Evolutionary conservation across 2,888 invertebrate species (phyloP).

Genomic region (Rhingia campestris): DNA sequence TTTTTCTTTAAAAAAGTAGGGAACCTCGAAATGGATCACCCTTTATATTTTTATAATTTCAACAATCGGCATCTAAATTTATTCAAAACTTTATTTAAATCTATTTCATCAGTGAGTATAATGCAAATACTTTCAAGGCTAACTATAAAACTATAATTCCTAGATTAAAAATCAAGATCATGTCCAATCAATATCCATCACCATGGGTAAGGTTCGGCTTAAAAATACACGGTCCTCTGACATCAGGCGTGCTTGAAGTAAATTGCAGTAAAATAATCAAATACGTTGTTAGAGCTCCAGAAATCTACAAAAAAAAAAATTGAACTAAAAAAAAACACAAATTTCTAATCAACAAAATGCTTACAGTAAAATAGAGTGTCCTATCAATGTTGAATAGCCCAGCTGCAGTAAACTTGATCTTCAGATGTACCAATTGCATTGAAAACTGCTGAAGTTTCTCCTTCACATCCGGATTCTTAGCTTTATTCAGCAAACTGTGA

Average conservation of each 20-base stretch:
- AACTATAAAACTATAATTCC: conserved; percentile 13
- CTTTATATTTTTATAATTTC: no score
- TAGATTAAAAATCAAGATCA: neutral
- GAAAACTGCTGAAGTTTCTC: conserved; percentile 82
- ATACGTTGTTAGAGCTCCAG: conserved; percentile 82
- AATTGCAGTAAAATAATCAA: conserved; percentile 82
- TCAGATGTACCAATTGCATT: conserved; percentile 81
- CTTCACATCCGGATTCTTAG: conserved; percentile 79
- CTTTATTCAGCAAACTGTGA: conserved; percentile 80
- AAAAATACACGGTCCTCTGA: conserved; percentile 33
- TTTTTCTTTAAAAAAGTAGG: no score
- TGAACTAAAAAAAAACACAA: neutral
- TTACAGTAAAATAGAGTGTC: conserved; percentile 82
- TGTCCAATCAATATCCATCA: conserved; percentile 2
- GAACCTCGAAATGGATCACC: no score
- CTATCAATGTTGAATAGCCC: conserved; percentile 82
- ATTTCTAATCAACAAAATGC: conserved; percentile 25
- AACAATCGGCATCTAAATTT: neutral
- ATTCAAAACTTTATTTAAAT: conserved; percentile 5
- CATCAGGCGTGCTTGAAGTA: conserved; percentile 77
- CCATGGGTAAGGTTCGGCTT: conserved; percentile 24
- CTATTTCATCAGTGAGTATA: conserved; percentile 13
- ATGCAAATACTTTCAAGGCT: conserved; percentile 44
- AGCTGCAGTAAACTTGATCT: conserved; percentile 82
- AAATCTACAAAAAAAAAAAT: conserved; percentile 78